phyloP scores from a whole-genome alignment of 2,797 vertebrate species.

The Yasuhikotakia modesta region DNA sequence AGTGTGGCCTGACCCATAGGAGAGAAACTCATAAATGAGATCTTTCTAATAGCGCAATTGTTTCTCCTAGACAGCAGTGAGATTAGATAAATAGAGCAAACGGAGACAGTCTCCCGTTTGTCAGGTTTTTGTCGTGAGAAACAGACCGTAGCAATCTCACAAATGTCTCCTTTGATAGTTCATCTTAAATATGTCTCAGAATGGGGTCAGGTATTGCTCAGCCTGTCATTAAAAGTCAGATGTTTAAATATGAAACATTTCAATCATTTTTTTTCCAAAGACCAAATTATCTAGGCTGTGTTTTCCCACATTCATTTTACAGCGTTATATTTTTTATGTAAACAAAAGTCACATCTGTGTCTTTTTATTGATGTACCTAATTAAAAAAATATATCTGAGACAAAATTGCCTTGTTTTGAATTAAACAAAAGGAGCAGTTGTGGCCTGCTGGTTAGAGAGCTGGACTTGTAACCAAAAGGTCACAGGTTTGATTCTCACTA shows the following conservation, averaged over 20 bases:
- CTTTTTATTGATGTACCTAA: too few relatives aligned
- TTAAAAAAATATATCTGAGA: not conserved
- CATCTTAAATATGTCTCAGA: not conserved
- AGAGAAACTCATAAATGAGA: conserved; percentile 10
- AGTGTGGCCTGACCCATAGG: not conserved
- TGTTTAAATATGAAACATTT: too few relatives aligned
- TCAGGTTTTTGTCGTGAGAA: not conserved
- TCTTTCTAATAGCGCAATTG: conserved; percentile 7
- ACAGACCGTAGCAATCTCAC: not conserved
- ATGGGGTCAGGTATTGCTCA: not conserved
- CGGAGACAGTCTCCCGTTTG: not conserved
- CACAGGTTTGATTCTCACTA: too few relatives aligned
- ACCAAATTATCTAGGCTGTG: too few relatives aligned
- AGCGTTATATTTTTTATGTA: not conserved
- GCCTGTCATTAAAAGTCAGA: too few relatives aligned
- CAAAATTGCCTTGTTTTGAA: not conserved
- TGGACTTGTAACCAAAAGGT: too few relatives aligned
- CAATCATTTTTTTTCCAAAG: too few relatives aligned
- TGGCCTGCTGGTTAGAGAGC: too few relatives aligned
- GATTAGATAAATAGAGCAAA: not conserved
- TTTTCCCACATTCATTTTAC: too few relatives aligned
- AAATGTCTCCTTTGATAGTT: not conserved
- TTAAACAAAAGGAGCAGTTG: not conserved
- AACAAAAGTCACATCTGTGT: not conserved
- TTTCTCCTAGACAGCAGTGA: not conserved